Base-by-base conservation (phyloP, 2,888 invertebrate genomes). In the Pheosia tremula region DNA sequence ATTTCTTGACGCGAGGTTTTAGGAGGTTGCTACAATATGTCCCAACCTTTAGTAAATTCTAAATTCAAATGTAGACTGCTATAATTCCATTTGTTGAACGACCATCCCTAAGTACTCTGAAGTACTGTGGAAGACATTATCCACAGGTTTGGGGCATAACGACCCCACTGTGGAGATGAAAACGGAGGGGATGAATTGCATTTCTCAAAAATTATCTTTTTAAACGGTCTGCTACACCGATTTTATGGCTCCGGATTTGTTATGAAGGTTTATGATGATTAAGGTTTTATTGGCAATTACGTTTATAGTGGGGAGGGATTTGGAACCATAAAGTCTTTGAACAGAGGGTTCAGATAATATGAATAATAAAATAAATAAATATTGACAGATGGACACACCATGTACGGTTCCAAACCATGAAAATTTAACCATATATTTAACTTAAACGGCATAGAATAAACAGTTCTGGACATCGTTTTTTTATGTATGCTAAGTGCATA, bases 111-210 rank as follows among this genome's bases (percentile, higher is more conserved):
- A 80, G 76, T 75, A 77, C 77, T 80, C 69, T 13, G 71, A 72
- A 72, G 74, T 61, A 67, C 72, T 71, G 75, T 72, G 74, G 72
- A 77, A 81, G 80, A 81, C 86, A 88, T 89, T 87, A 89, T 81
- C 85, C 85, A 83, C 87, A 87, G 84, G 85, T 85, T 84, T 76
- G 66, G 66, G 39, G 68, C 72, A 75, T 88, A 89, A 89, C 84
- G 87, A 86, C 87, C 83, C 82, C 81, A 79, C 72, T 67, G 73
- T 67, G 70, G 74, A 72, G 71, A 72, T 74, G 71, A 64, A 65
- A 65, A 69, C 66, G 68, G 71, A 66, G 69, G 68, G 66, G 69
- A 74, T 69, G 67, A 67, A 74, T 76, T 66, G 71, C 67, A 75
- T 71, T 71, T 69, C 69, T 72, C 63, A 61, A 63, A 41, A 71